Percentiles rank a stretch among this genome's conserved stretches.
Conservation (phyloP, 2,888 invertebrate genomes). For the Leptopilina drosophilae region DNA sequence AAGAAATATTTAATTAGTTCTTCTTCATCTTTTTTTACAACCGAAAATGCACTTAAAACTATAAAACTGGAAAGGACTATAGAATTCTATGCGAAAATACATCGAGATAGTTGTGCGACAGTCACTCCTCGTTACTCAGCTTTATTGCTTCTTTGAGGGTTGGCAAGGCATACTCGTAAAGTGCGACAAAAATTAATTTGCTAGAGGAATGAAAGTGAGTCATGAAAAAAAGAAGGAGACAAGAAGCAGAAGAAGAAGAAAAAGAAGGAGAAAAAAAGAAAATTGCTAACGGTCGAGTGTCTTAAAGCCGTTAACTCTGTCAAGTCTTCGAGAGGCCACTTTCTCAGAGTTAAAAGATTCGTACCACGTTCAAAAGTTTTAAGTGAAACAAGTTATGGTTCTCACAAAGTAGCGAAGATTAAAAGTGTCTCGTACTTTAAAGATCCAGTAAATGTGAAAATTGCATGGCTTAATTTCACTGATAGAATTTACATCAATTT, state of each 20-base stretch:
- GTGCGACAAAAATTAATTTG: constrained; percentile 42
- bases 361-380: constrained; percentile 64
- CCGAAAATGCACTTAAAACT: background rate
- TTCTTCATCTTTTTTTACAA: background rate
- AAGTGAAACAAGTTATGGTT: constrained; percentile 63
- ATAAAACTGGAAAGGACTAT: background rate
- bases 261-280: background rate
- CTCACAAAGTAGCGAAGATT: constrained; percentile 55
- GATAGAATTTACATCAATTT: background rate
- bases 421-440: constrained; percentile 52
- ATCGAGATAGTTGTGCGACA: background rate
- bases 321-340: constrained; percentile 42
- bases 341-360: constrained; percentile 55
- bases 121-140: constrained; percentile 22
- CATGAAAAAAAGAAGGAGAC: constrained; percentile 33
- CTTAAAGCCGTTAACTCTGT: constrained; percentile 46
- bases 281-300: constrained; percentile 47
- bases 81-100: constrained; percentile 1
- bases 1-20: background rate
- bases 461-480: constrained; percentile 4
- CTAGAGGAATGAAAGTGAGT: constrained; percentile 22
- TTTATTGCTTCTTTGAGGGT: constrained; percentile 33
- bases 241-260: background rate
- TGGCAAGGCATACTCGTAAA: constrained; percentile 39
- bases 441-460: constrained; percentile 46